Conservation (phyloP, 2,888 invertebrate genomes). For the Drosophila macrospina region DNA sequence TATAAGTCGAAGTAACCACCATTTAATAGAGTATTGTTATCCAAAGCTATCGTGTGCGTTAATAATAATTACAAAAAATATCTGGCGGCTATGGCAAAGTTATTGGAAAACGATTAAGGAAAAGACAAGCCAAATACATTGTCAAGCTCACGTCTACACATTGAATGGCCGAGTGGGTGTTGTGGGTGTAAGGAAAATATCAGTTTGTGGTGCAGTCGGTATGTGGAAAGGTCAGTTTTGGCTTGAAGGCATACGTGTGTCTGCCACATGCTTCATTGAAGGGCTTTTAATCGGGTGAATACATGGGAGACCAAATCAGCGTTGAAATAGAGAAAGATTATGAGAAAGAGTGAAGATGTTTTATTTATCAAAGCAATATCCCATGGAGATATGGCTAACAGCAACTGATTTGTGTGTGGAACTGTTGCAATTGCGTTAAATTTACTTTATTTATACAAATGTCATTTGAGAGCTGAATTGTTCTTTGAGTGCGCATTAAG, state of each 20-base stretch:
- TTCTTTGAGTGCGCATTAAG: background rate
- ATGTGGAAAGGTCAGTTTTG: constrained; percentile 68
- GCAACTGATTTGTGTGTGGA: constrained; percentile 57
- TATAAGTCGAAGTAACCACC: background rate
- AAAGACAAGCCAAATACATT: constrained; percentile 44
- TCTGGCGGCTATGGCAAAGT: constrained; percentile 47
- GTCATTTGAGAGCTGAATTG: constrained; percentile 8
- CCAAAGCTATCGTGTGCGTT: constrained; percentile 12
- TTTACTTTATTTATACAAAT: constrained; percentile 10
- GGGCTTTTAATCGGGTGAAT: constrained; percentile 58
- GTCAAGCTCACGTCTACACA: constrained; percentile 36
- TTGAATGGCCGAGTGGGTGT: constrained; percentile 1
- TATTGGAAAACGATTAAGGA: constrained; percentile 69
- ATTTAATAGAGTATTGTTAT: constrained; percentile 12
- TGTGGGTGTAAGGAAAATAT: constrained; percentile 32
- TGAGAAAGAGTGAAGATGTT: background rate
- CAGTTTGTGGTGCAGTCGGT: constrained; percentile 23
- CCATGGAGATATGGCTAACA: constrained; percentile 30
- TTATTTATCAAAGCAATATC: constrained; percentile 32
- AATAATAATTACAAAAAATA: constrained; percentile 45
- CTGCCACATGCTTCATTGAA: constrained; percentile 36
- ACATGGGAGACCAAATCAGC: constrained; percentile 13
- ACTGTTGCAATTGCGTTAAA: constrained; percentile 48
- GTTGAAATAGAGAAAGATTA: background rate
- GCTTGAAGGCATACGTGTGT: constrained; percentile 67